Evolutionary conservation across 2,797 vertebrate genomes (phyloP).

Genomic region (Macrochelys suwanniensis): DNA sequence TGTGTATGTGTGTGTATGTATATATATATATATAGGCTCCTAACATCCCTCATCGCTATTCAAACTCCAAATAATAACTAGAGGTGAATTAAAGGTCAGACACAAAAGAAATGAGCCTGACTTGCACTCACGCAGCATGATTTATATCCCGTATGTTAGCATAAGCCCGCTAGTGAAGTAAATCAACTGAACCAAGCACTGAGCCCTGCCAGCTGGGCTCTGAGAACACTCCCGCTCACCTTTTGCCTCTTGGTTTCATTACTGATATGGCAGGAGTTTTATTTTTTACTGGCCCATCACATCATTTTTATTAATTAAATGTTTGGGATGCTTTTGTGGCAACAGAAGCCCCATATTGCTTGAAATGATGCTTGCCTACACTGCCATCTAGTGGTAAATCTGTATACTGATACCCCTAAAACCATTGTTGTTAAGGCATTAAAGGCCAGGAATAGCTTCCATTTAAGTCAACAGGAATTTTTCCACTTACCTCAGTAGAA

Average conservation of each 20-base stretch:
- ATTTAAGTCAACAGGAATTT: neutral
- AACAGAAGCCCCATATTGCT: too few relatives aligned
- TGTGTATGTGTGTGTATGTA: too few relatives aligned
- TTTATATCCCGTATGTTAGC: neutral
- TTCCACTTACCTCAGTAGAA: neutral
- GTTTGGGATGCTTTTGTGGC: neutral
- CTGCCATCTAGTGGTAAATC: neutral
- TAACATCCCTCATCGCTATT: rapidly evolving
- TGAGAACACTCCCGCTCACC: neutral
- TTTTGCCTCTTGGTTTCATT: neutral
- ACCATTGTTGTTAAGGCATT: neutral
- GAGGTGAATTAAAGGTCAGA: neutral
- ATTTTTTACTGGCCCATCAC: rapidly evolving
- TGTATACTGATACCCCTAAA: neutral
- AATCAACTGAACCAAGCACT: neutral
- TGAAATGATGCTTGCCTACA: neutral
- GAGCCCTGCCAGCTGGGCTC: neutral
- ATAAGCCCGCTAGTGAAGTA: neutral
- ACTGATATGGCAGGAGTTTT: neutral
- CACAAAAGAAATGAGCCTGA: neutral
- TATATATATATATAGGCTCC: neutral
- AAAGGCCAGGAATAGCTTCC: neutral
- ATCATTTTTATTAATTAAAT: neutral
- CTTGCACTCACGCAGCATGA: neutral
- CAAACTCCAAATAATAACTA: neutral